Evolutionary conservation across 2,888 invertebrate species (phyloP).

Genomic region (Oscheius sp.): DNA sequence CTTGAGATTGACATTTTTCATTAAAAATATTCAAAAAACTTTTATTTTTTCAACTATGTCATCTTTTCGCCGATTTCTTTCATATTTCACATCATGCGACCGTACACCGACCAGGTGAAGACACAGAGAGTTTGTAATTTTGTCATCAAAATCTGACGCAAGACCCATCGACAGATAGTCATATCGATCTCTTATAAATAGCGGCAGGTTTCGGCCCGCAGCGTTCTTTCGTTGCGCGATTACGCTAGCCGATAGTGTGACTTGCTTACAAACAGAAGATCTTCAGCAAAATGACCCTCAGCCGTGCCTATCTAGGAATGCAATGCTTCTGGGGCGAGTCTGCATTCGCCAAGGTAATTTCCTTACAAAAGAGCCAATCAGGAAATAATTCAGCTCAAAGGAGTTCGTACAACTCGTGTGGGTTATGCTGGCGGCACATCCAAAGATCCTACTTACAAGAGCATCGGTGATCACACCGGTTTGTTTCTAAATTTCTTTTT

Average conservation of each 20-base stretch:
- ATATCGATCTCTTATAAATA: slow-evolving; percentile 22
- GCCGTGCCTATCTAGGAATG: slow-evolving; percentile 64
- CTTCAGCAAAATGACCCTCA: slow-evolving; percentile 31
- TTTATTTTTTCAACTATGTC: background rate
- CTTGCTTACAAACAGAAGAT: background rate
- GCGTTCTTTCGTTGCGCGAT: background rate
- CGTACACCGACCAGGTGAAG: background rate
- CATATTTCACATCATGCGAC: background rate
- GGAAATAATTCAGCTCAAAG: slow-evolving; percentile 38
- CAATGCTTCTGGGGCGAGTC: slow-evolving; percentile 70
- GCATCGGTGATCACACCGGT: slow-evolving; percentile 71
- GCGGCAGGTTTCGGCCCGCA: slow-evolving; percentile 3
- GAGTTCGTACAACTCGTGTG: slow-evolving; percentile 86
- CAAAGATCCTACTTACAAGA: slow-evolving; percentile 83
- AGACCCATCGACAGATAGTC: slow-evolving; percentile 15
- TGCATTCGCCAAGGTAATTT: slow-evolving; percentile 60
- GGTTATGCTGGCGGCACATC: slow-evolving; percentile 90
- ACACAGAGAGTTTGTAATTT: background rate
- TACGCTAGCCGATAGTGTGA: background rate
- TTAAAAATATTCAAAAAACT: background rate
- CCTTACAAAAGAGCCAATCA: no score
- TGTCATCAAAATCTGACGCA: slow-evolving; percentile 10
- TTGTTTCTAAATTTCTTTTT: background rate
- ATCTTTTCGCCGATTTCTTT: background rate
- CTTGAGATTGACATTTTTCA: background rate